Evolutionary conservation across 2,888 invertebrate genomes (phyloP).

Genomic region (Laspeyria flexula): DNA sequence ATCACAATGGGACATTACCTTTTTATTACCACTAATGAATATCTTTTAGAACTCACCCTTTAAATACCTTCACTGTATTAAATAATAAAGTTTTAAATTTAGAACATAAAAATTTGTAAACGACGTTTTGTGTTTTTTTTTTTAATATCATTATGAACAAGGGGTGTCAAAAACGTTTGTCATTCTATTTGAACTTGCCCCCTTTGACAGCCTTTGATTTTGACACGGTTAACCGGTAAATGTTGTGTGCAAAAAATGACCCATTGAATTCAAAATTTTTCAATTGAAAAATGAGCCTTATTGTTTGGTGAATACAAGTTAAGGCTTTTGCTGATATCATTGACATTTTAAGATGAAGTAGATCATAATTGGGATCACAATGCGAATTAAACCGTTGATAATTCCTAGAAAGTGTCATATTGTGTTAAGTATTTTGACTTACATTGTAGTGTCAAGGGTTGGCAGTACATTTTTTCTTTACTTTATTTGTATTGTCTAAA

Average conservation of each 20-base stretch:
- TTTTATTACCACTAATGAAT: constrained; percentile 83
- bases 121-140: constrained; percentile 59
- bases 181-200: constrained; percentile 76
- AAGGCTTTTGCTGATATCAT: constrained; percentile 21
- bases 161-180: constrained; percentile 70
- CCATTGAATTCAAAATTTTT: constrained; percentile 29
- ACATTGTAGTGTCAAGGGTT: constrained; percentile 50
- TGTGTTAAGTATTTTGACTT: constrained; percentile 57
- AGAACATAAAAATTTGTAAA: constrained; percentile 82
- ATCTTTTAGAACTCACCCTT: constrained; percentile 59
- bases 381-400: constrained; percentile 60
- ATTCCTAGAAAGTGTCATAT: constrained; percentile 53
- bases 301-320: not conserved
- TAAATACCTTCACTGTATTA: constrained; percentile 68
- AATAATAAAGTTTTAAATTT: constrained; percentile 76
- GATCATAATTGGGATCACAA: constrained; percentile 62
- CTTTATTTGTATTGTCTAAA: constrained; percentile 23
- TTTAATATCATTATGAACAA: constrained; percentile 50
- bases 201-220: constrained; percentile 61
- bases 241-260: constrained; percentile 29
- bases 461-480: constrained; percentile 30
- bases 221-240: constrained; percentile 61
- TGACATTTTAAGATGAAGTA: constrained; percentile 57
- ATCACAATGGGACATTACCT: constrained; percentile 78
- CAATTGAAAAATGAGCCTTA: constrained; percentile 27